Evolutionary conservation across 2,888 invertebrate species (phyloP).

Genomic region (Galeopsomyia nigrocyanea): DNA sequence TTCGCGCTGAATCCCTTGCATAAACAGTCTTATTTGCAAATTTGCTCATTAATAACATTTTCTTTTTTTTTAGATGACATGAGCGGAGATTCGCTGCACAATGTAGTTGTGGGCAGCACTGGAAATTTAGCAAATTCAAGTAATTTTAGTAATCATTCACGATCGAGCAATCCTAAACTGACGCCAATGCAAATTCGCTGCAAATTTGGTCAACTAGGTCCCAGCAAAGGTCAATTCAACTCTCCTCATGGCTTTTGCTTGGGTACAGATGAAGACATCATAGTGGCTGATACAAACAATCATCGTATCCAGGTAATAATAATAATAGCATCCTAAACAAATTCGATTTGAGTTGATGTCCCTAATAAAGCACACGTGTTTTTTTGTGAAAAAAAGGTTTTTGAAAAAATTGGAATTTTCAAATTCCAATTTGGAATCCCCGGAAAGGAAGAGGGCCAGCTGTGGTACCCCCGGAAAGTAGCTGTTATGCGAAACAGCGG

Average conservation of each 20-base stretch:
- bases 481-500: conserved; percentile 90
- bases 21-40: too few relatives aligned
- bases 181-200: conserved; percentile 90
- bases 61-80: conserved; percentile 60
- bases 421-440: conserved; percentile 95
- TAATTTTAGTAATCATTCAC: conserved; percentile 61
- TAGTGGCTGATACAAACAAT: conserved; percentile 97
- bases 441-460: conserved; percentile 95
- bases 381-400: conserved; percentile 74
- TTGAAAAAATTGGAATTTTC: conserved; percentile 93
- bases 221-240: conserved; percentile 94
- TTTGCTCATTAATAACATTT: too few relatives aligned
- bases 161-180: conserved; percentile 72
- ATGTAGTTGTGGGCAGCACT: conserved; percentile 60
- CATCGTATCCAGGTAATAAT: conserved; percentile 87
- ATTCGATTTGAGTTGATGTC: not conserved
- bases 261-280: conserved; percentile 94
- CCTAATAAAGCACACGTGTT: not conserved
- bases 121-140: conserved; percentile 59
- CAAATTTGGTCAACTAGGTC: conserved; percentile 95
- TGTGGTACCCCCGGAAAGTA: conserved; percentile 98
- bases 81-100: conserved; percentile 65
- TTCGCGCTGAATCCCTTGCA: too few relatives aligned
- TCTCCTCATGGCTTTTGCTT: conserved; percentile 98
- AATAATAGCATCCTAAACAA: not conserved